Percentiles rank a stretch among this genome's conserved stretches.
phyloP scores from a whole-genome alignment of 2,797 vertebrate genomes.

The Antennarius maculatus region DNA sequence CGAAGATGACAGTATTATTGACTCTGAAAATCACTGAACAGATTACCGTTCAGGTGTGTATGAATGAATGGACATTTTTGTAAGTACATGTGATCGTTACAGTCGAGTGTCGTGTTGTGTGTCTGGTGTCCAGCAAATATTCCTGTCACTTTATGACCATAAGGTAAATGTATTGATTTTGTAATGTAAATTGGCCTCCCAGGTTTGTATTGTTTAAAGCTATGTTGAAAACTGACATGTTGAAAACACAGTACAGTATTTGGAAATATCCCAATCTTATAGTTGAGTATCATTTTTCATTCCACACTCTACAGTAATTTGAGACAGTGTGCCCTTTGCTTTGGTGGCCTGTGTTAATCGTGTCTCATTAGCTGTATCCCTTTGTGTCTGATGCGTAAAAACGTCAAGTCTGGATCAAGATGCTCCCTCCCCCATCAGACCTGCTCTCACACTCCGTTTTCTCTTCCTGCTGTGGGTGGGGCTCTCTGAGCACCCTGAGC shows the following conservation, averaged over 20 bases:
- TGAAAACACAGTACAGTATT: neutral
- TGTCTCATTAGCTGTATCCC: constrained; percentile 45
- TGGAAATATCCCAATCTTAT: neutral
- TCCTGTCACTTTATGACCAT: neutral
- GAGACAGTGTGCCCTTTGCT: neutral
- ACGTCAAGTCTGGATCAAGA: constrained; percentile 40
- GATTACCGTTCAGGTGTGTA: neutral
- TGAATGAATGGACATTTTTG: constrained; percentile 1
- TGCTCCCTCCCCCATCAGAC: constrained; percentile 59
- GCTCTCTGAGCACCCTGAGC: constrained; percentile 54
- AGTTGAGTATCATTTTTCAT: neutral
- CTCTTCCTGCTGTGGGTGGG: constrained; percentile 66
- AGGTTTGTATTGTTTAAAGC: neutral
- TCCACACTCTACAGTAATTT: too few species aligned
- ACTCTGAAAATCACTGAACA: neutral
- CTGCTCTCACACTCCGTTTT: constrained; percentile 53
- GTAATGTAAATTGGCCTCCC: neutral
- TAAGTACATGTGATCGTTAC: neutral
- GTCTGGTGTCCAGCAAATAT: neutral
- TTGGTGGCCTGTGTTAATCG: neutral
- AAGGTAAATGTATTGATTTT: constrained; percentile 7
- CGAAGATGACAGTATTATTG: neutral
- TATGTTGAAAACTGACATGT: neutral
- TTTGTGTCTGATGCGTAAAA: constrained; percentile 62
- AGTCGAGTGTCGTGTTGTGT: neutral